Evolutionary conservation across 2,113 vertebrate species (phyloP).

Genomic region (Centropus bengalensis): DNA sequence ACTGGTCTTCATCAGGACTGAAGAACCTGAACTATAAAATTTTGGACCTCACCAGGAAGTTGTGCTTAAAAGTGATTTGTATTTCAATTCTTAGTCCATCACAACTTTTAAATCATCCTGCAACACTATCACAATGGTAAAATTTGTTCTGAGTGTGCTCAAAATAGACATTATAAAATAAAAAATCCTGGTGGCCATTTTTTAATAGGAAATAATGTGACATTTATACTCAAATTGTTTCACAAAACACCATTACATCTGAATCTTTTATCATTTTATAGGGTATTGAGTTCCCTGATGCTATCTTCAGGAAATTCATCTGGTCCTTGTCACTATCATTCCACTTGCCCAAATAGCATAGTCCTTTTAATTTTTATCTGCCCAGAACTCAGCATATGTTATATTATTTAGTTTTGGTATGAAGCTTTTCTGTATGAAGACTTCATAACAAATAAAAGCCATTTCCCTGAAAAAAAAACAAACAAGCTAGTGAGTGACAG

Average conservation of each 20-base stretch:
- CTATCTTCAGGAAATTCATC: background rate
- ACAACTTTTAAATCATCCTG: constrained; percentile 72
- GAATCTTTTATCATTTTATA: constrained; percentile 25
- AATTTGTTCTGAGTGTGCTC: constrained; percentile 39
- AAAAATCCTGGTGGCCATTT: constrained; percentile 10
- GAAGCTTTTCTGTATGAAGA: constrained; percentile 18
- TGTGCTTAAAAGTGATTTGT: constrained; percentile 73
- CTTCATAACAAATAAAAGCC: constrained; percentile 35
- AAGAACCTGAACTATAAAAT: constrained; percentile 74
- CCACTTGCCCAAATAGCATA: background rate
- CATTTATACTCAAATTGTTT: constrained; percentile 28
- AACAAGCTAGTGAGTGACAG: background rate
- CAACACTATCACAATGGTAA: constrained; percentile 59
- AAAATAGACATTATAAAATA: constrained; percentile 24
- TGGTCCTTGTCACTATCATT: background rate
- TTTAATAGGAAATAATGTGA: constrained; percentile 17
- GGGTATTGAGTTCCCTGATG: background rate
- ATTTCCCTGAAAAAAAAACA: background rate
- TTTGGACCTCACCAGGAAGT: constrained; percentile 75
- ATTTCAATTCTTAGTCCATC: constrained; percentile 75
- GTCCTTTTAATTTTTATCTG: constrained; percentile 34
- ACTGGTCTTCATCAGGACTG: constrained; percentile 70
- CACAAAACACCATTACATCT: constrained; percentile 20
- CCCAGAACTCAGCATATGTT: background rate
- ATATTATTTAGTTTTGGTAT: constrained; percentile 13